Conservation (phyloP, 2,113 vertebrate genomes). For the Equus quagga region DNA sequence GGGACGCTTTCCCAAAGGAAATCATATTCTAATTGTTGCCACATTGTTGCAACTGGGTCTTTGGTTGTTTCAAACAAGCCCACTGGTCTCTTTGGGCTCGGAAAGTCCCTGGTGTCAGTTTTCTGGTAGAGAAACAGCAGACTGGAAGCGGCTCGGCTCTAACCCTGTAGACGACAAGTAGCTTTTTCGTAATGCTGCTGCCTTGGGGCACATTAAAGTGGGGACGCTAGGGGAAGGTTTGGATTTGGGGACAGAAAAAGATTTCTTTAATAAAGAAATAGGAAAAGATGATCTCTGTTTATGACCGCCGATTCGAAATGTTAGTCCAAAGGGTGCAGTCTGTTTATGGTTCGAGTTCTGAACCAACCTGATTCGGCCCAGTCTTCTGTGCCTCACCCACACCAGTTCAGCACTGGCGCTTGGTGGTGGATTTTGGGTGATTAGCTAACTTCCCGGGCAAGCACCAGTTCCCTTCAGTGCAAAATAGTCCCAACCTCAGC, state of each 20-base stretch:
- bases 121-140: slow-evolving; percentile 60
- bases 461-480: not conserved
- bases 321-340: not conserved
- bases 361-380: not conserved
- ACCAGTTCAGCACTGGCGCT: not conserved
- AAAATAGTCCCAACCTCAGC: fast-evolving
- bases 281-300: not conserved
- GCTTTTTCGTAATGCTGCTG: slow-evolving; percentile 16
- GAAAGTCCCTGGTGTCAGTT: slow-evolving; percentile 58
- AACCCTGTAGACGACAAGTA: slow-evolving; percentile 61
- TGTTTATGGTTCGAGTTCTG: not conserved
- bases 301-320: not conserved
- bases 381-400: not conserved
- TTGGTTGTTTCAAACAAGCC: slow-evolving; percentile 37
- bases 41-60: not conserved
- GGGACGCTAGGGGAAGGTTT: not conserved
- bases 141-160: slow-evolving; percentile 31
- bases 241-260: not conserved
- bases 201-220: fast-evolving
- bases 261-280: not conserved
- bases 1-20: slow-evolving; percentile 30
- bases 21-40: slow-evolving; percentile 50
- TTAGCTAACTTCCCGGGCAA: not conserved
- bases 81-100: not conserved
- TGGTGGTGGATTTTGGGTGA: not conserved